A percentile compares a stretch with the other conserved stretches of the same genome.
phyloP scores from a whole-genome alignment of 2,888 invertebrate genomes.

The Geophilus truncorum region DNA sequence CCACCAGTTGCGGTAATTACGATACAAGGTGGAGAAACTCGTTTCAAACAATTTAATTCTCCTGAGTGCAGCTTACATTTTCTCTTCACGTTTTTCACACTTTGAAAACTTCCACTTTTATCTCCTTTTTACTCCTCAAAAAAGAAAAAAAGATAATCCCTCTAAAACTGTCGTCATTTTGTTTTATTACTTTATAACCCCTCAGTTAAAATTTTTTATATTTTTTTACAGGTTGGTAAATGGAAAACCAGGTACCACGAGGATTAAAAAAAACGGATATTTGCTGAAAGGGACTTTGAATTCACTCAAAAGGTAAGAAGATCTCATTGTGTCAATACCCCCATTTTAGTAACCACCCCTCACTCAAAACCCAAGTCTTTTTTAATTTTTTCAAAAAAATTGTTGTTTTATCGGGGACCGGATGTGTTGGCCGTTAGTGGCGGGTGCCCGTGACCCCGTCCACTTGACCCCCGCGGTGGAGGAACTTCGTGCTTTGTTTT shows the following conservation, averaged over 20 bases:
- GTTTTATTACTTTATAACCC: background rate
- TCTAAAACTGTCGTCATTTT: background rate
- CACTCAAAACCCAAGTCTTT: too few relatives aligned
- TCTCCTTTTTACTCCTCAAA: background rate
- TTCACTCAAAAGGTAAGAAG: background rate
- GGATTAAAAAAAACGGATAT: background rate
- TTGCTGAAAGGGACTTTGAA: background rate
- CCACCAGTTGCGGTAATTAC: constrained; percentile 1
- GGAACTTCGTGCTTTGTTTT: constrained; percentile 20
- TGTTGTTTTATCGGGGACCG: too few relatives aligned
- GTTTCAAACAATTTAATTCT: background rate
- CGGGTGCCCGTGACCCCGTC: constrained; percentile 12
- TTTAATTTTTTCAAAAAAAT: too few relatives aligned
- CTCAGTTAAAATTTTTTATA: background rate
- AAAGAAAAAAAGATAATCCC: background rate
- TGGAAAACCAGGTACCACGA: background rate
- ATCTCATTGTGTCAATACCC: too few relatives aligned
- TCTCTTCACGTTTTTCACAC: background rate
- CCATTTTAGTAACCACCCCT: too few relatives aligned
- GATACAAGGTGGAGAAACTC: background rate
- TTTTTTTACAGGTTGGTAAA: background rate
- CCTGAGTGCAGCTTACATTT: background rate
- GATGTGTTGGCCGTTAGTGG: background rate
- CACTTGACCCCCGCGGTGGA: background rate
- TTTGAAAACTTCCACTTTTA: too few relatives aligned